Base-by-base conservation (phyloP, 1,140 invertebrate species). In the Drosophila simulans region DNA sequence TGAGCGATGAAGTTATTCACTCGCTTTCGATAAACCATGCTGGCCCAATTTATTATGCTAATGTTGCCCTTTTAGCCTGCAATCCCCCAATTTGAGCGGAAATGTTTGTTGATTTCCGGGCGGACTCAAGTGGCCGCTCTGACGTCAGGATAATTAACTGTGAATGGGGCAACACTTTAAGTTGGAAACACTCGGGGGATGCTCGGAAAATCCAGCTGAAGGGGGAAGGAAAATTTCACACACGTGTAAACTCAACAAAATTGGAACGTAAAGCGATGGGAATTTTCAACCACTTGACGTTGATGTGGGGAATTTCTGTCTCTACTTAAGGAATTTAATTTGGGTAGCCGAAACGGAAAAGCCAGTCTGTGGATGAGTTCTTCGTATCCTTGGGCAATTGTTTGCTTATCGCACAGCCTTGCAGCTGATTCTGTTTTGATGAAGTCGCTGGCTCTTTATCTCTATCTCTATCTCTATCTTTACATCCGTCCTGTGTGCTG, bases 341-440 rank as follows among this genome's bases (percentile, higher is more conserved):
- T 79, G 69, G 25, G 4, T 25, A 7, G 27, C 4, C 8, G 42
- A 43, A 60, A 8, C 25, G 31, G 31, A 12, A 58, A 72, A 55
- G 17, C 17, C 43, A 34, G 48, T 31, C 20, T 37, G 40, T 42
- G 48, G 42, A 39, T 55, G 73, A 66, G 71, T 40, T 34, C 53
- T 51, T 35, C 45, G 40, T 12, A 39, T 57, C 27, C 39, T 49
- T 73, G 13, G 57, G 46, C 43, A 70, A 81, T 66, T 81, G 82
- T 83, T 82, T 86, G 78, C 77, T 76, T 86, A 86, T 76, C 78
- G 58, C 48, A 37, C 20, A 51, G 52, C 46, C 64, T 69, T n/a
- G 65, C 84, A 84, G 84, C 80, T 89, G 84, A 85, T 89, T 80
- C 65, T 62, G 65, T 84, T 89, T 84, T 89, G 77, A 88, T 89